Base-by-base conservation (phyloP, 2,113 vertebrate genomes). In the Leptocoma aspasia region DNA sequence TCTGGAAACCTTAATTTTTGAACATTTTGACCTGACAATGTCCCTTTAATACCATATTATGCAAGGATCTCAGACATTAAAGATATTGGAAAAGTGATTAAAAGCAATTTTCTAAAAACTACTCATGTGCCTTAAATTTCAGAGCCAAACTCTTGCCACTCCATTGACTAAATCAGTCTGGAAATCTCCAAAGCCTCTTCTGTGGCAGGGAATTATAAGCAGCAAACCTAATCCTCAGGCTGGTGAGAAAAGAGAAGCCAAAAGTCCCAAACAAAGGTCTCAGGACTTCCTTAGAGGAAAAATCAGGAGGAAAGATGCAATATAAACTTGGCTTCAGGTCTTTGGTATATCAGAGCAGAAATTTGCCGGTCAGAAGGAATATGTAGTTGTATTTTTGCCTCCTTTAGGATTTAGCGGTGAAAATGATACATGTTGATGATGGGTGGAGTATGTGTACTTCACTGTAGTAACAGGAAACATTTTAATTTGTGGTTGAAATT, bases 181-280 rank as follows among this genome's bases (percentile, higher is more conserved):
- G 79, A 97, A 97, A 96, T 95, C 86, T 95, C 90, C 79, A 97
- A 97, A 97, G 92, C 90, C 88, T 92, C 71, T 94, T 94, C 86
- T 81, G 86, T 69, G 63, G 33, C 82, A 77, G 19, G 64, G 54
- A 80, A 88, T 82, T 91, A 83, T 66, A 90, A 92, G 90, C 59
- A 93, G 85, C 90, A 88, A 63, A 72, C 42, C 23, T 96, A 96
- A 96, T 97, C 79, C 92, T 83, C 63, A 92, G 28, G 47, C 82
- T 94, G 94, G 88, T 2, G 2, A 94, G 76, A 80, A 90, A 69
- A 5, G 41, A 85, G 66, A 88, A 90, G 50, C 75, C 82, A 88
- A 57, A 94, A 59, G 59, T 93, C 49, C 42, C 59, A 92, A 24
- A 78, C 56, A 75, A 69, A 93, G 5, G 54, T 89, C 54, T 90